Conservation (phyloP, 2,113 vertebrate species). For the Nothoprocta pentlandii region DNA sequence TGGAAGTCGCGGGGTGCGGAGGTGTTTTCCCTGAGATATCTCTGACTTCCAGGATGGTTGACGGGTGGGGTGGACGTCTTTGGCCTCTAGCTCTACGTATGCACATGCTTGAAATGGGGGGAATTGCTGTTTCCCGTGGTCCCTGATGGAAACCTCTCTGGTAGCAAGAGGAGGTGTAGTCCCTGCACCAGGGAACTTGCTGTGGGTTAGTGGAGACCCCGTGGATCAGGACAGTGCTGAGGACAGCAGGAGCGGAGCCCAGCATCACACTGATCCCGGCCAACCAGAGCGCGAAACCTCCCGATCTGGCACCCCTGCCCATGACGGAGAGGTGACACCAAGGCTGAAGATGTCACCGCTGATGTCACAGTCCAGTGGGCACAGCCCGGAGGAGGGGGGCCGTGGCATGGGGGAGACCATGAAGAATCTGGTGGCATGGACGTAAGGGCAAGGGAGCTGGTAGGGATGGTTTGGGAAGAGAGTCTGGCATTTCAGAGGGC, state of each 20-base stretch:
- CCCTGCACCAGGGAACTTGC: background rate
- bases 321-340: background rate
- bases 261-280: background rate
- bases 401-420: background rate
- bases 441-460: no score
- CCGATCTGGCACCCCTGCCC: background rate
- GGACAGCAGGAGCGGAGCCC: background rate
- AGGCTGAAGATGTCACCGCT: background rate
- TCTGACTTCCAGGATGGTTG: background rate
- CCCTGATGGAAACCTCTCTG: no score
- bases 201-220: no score
- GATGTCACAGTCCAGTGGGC: background rate
- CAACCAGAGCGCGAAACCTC: background rate
- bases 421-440: background rate
- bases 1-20: background rate
- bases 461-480: background rate
- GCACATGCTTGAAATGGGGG: background rate
- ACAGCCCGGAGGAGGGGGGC: background rate
- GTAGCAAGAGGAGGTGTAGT: background rate
- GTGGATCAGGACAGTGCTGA: background rate
- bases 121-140: background rate
- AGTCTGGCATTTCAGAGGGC: background rate
- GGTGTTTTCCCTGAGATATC: background rate
- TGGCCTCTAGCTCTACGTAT: background rate
- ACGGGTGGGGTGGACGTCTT: accelerated